These are phyloP conservation scores for Coenonympha arcania DNA, from an alignment of 2,888 invertebrate genomes.

Conservation along the genomic window DNA sequence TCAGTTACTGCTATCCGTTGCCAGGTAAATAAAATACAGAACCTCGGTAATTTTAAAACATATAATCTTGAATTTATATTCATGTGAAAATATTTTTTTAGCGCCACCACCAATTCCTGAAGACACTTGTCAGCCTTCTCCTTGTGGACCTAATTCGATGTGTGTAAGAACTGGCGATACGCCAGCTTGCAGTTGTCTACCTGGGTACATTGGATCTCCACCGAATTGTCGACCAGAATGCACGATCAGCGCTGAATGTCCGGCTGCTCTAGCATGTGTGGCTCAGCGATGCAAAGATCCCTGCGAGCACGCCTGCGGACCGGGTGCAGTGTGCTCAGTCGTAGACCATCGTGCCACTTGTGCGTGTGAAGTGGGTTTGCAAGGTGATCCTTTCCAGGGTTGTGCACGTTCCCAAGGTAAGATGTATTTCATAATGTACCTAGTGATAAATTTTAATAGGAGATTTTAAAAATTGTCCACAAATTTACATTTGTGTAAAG, in stretches of 20 bases:
- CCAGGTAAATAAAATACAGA: slow-evolving; percentile 58
- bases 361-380: slow-evolving; percentile 74
- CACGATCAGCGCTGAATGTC: slow-evolving; percentile 79
- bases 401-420: slow-evolving; percentile 65
- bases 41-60: not conserved
- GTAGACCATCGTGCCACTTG: slow-evolving; percentile 79
- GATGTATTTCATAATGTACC: too few species aligned
- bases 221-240: slow-evolving; percentile 81
- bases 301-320: slow-evolving; percentile 79
- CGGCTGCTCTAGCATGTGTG: slow-evolving; percentile 77
- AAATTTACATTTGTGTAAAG: not conserved
- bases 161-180: slow-evolving; percentile 77
- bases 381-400: slow-evolving; percentile 78
- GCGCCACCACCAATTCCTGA: slow-evolving; percentile 39
- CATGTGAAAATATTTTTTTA: too few species aligned
- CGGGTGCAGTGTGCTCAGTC: slow-evolving; percentile 72
- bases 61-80: too few species aligned
- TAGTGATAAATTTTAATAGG: slow-evolving; percentile 7
- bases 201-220: slow-evolving; percentile 76
- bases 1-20: slow-evolving; percentile 75
- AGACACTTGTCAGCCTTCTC: slow-evolving; percentile 79
- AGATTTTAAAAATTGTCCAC: not conserved
- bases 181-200: slow-evolving; percentile 77
- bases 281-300: slow-evolving; percentile 77
- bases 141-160: slow-evolving; percentile 78